A percentile compares a stretch with the other conserved stretches of the same genome.
These are phyloP conservation scores for Teleogryllus occipitalis DNA, from an alignment of 1,140 invertebrate genomes.

Conservation along the genomic window DNA sequence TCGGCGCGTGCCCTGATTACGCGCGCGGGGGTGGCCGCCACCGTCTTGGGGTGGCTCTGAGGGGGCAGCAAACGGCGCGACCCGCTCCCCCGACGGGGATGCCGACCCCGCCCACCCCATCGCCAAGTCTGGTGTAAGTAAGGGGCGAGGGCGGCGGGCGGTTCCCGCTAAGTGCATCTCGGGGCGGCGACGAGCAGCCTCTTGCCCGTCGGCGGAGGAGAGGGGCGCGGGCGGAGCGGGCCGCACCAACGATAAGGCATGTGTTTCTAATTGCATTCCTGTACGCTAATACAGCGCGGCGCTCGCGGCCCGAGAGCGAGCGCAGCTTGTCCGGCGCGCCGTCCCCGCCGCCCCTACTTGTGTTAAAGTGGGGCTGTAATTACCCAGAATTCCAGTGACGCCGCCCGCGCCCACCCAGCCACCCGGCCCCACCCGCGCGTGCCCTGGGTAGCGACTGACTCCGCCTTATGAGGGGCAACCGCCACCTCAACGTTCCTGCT, in stretches of 20 bases:
- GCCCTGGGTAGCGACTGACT: no score
- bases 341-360: not conserved
- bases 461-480: no score
- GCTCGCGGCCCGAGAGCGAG: not conserved
- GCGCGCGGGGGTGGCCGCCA: no score
- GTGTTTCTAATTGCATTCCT: not conserved
- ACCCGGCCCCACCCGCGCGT: no score
- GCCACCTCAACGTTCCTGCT: no score
- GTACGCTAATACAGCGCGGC: not conserved
- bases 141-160: not conserved
- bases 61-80: no score
- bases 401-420: no score
- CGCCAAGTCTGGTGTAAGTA: not conserved
- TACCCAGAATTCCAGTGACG: not conserved
- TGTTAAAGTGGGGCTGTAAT: not conserved
- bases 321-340: not conserved
- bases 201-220: not conserved
- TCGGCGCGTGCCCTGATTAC: no score
- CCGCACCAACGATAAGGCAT: not conserved
- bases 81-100: not conserved
- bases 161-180: not conserved
- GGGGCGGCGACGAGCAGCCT: not conserved
- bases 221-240: no score
- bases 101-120: not conserved
- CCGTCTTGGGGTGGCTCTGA: no score